Conservation (phyloP, 2,797 vertebrate genomes). For the Graptemys geographica region DNA sequence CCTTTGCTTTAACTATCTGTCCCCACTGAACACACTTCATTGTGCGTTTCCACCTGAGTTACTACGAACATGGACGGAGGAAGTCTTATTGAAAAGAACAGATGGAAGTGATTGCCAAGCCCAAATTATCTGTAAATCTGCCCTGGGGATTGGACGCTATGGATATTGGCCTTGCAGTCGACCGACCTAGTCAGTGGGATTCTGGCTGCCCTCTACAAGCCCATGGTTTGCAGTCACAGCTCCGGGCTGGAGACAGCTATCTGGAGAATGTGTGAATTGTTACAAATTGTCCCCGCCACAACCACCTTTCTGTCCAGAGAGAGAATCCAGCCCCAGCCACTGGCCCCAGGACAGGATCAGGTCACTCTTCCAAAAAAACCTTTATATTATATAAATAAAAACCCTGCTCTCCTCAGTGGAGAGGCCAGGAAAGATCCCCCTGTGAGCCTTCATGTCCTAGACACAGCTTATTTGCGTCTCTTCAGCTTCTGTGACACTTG, state of each 20-base stretch:
- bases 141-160: rapidly evolving
- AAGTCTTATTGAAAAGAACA: slow-evolving; percentile 15
- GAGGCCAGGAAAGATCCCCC: neutral
- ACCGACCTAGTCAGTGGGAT: neutral
- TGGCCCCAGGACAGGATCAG: neutral
- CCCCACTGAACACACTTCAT: neutral
- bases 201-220: neutral
- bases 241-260: neutral
- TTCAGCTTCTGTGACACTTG: slow-evolving; percentile 19
- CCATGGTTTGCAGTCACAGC: neutral
- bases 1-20: slow-evolving; percentile 4
- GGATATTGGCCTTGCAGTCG: neutral
- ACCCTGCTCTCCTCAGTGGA: neutral
- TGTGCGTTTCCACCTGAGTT: neutral
- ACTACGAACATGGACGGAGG: neutral
- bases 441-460: slow-evolving; percentile 29
- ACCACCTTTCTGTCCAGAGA: neutral
- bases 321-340: rapidly evolving
- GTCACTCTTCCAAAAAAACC: neutral
- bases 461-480: slow-evolving; percentile 32
- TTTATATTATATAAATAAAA: neutral
- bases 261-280: slow-evolving; percentile 1
- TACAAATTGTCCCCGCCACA: neutral
- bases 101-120: slow-evolving; percentile 7
- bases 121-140: neutral